Evolutionary conservation across 2,797 vertebrate species (phyloP), one percentile per base, ranked within the genome.

Genomic region (Cynodonichthys magdalenae): DNA sequence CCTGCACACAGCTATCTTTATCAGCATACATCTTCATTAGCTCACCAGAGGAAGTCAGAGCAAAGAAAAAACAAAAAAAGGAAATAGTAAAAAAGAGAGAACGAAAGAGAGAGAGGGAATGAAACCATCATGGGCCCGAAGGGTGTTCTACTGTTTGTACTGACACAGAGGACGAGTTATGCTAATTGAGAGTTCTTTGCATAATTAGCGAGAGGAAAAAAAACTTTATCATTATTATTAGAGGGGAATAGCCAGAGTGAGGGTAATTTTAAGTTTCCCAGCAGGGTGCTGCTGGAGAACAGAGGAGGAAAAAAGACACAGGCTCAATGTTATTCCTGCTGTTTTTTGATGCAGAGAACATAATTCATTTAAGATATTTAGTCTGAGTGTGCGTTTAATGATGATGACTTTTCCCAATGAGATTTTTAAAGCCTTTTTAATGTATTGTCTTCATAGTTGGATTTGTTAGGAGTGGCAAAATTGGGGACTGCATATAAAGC

Each of bases 111-210:
- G 54, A 75, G 88, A 78, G 79, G 77, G 65, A 83, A 88, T 83
- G 81, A 90, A 92, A 85, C 73, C 82, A 86, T 85, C 83, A 81
- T 74, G 77, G 77, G 84, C 91, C 91, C 87, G 49, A 71, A 4
- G 89, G 91, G 89, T 85, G 83, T 90, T 92, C 89, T 85, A 76
- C 87, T 90, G 92, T 91, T 92, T 91, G 90, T 89, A 90, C 87
- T 88, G 90, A 92, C 92, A 89, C 92, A 90, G 90, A 93, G 91
- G 90, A 93, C 89, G 78, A 91, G 90, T 92, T 93, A 92, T 93
- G 91, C 90, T 94, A 93, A 93, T 94, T 92, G 90, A 91, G 92
- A 88, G 87, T 90, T 93, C 86, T 93, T 93, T 92, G 90, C 91
- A 93, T 94, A 93, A 93, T 93, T 93, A 92, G 90, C 69, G 75